phyloP scores from a whole-genome alignment of 2,113 vertebrate genomes.

The Apodemus speciosus region DNA sequence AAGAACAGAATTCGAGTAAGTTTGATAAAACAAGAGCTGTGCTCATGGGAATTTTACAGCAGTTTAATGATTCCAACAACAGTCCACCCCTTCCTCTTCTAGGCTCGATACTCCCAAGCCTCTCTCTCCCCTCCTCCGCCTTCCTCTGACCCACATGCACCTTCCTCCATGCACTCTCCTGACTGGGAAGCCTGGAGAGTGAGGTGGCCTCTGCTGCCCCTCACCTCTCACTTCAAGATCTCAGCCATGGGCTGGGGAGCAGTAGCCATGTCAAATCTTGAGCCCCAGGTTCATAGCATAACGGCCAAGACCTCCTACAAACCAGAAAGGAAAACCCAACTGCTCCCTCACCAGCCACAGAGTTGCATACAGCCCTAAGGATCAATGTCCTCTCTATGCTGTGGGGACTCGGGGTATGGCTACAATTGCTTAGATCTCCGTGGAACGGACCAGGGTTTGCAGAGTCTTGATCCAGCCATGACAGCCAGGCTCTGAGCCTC shows the following conservation, averaged over 20 bases:
- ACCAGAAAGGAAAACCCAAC: neutral
- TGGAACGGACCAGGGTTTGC: neutral
- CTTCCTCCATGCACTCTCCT: neutral
- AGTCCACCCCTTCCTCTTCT: neutral
- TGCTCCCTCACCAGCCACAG: fast-evolving
- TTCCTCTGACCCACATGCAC: neutral
- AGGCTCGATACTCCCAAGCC: neutral
- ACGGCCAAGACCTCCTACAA: neutral
- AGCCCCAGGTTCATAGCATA: neutral
- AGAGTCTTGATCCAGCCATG: neutral
- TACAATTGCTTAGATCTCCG: too few species aligned
- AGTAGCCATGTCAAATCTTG: neutral
- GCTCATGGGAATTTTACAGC: neutral
- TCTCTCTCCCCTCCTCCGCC: neutral
- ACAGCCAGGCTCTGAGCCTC: neutral
- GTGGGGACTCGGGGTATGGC: too few species aligned
- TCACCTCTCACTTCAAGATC: too few species aligned
- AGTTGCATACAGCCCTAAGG: too few species aligned
- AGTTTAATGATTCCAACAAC: neutral
- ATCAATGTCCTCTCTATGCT: too few species aligned
- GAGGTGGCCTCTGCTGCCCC: neutral
- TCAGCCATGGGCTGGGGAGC: neutral
- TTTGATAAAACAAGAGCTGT: neutral
- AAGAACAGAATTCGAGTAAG: neutral
- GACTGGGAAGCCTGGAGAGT: neutral